Evolutionary conservation across 2,888 invertebrate genomes (phyloP), one percentile per base, ranked within the genome.

Genomic region (Merodon equestris): DNA sequence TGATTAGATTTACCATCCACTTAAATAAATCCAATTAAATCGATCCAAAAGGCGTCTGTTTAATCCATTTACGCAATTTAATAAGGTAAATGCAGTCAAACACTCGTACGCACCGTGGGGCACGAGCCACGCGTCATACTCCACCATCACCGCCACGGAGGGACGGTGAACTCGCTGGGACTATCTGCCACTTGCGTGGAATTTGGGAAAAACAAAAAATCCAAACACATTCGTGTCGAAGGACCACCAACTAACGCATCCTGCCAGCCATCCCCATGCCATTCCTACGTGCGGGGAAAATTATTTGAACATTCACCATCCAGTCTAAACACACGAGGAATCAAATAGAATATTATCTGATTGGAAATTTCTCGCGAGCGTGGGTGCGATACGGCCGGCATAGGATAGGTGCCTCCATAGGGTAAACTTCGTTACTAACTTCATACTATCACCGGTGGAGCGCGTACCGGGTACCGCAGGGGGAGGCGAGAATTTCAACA

Each of bases 11-110:
- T 70, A 58, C 75, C 75, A 54, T 64, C 71, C 27, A 76, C 72
- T 76, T 76, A 72, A 76, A 61, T 60, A 76, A 71, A 76, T 72
- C 66, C 66, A 76, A 76, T 76, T 76, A 76, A 76, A 72, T 76
- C 56, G 64, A 76, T 71, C 76, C 54, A 44, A 47, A 27, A 71
- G 48, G 54, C 56, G 51, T 9, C 12, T 56, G 75, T 72, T 27
- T 27, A 27, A 27, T 27, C 64, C 70, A 72, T 76, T 76, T 76
- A 50, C 66, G 72, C 76, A 76, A 72, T 72, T 72, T 76, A 76
- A 76, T 72, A 76, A 76, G 66, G 76, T 72, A 76, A 76, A 72
- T 72, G 60, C 76, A 66, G 58, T 71, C 71, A 76, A 71, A 71
- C 56, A 76, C 44, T 48, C n/a, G 38, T n/a, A 40, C 2, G 40